Evolutionary conservation across 1,140 invertebrate species (phyloP), one percentile per base, ranked within the genome.

Genomic region (Radopholus similis): DNA sequence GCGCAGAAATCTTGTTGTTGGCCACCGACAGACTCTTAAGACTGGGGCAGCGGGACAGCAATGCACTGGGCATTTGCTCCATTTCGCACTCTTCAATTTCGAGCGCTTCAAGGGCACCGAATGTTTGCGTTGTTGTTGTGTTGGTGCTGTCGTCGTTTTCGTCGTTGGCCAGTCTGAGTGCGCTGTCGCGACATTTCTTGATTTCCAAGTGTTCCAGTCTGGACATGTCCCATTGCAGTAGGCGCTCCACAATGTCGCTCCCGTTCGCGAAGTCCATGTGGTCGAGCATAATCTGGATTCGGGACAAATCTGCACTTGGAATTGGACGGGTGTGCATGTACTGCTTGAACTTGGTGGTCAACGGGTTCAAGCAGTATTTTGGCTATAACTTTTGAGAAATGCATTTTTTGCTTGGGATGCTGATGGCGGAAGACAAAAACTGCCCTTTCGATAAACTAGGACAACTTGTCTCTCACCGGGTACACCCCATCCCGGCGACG

Each of bases 71-170:
- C 53, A 73, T 53, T 51, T 51, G 11, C n/a, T 56, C 53, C 35
- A 72, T 40, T 2, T 66, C 32, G 54, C 70, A 72, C 13, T 73
- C 59, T 26, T 72, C 70, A 40, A 72, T 73, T 26, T 54, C 64
- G 21, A 73, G 34, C 55, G 32, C 47, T 35, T 73, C 56, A 23
- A 73, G 47, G 18, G 9, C 11, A 9, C 30, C 21, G 32, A 62
- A 62, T 8, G 21, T 44, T 35, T 21, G 4, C 18, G 3, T n/a
- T 11, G 21, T 26, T 40, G 40, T 34, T 8, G 6, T 44, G 15
- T 59, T 9, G 4, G 30, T 26, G 3, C 26, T 13, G 4, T 54
- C 4, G 30, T 54, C 51, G 18, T 21, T 23, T 54, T 23, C 35
- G 28, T 54, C 51, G n/a, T 3, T 54, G 18, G n/a, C n/a, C n/a